phyloP scores from a whole-genome alignment of 2,797 vertebrate genomes.

The Threskiornis aethiopicus region DNA sequence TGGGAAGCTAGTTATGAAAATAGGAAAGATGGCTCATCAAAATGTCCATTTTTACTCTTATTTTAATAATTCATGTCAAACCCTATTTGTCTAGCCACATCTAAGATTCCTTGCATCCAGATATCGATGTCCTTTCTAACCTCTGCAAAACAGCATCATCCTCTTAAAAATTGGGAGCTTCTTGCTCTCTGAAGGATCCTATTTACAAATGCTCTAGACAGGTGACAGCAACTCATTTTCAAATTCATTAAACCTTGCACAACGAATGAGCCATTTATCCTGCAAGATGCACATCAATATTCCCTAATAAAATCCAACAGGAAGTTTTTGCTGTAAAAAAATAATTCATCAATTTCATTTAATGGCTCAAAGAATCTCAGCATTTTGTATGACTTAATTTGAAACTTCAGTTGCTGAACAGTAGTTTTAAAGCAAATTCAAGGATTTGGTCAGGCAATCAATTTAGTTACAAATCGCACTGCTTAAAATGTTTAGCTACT shows the following conservation, averaged over 20 bases:
- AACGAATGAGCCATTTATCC: background rate
- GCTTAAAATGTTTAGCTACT: background rate
- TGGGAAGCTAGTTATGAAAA: background rate
- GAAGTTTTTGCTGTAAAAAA: background rate
- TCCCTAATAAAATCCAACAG: background rate
- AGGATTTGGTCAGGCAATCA: background rate
- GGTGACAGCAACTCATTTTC: background rate
- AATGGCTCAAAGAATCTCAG: background rate
- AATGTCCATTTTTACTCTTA: background rate
- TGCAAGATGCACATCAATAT: background rate
- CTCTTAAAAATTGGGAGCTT: background rate
- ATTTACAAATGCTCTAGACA: background rate
- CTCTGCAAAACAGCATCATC: background rate
- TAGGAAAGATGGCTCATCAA: background rate
- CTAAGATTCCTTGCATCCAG: background rate
- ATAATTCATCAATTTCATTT: background rate
- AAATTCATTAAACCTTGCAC: background rate
- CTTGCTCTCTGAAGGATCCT: background rate
- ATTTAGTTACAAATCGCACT: background rate
- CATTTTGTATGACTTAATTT: background rate
- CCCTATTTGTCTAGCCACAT: background rate
- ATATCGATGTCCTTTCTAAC: background rate
- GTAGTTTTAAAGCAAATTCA: background rate
- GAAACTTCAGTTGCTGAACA: background rate
- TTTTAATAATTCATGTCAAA: background rate